A percentile compares a stretch with the other conserved stretches of the same genome.
phyloP scores from a whole-genome alignment of 2,113 vertebrate genomes.

The Corythoichthys intestinalis region DNA sequence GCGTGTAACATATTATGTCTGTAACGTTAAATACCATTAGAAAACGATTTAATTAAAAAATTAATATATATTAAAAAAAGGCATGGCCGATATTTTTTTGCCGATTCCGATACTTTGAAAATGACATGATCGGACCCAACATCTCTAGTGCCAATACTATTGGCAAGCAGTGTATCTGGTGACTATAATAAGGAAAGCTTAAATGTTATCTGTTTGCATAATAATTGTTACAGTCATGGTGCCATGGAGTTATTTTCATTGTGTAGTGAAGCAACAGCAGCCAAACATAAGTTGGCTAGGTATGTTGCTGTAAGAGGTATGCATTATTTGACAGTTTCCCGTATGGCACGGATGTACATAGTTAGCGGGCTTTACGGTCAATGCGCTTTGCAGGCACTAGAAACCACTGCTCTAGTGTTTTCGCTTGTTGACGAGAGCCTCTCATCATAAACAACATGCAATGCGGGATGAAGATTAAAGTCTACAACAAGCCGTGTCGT shows the following conservation, averaged over 20 bases:
- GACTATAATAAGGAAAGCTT: too few relatives aligned
- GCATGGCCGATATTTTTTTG: too few relatives aligned
- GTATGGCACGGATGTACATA: slow-evolving; percentile 35
- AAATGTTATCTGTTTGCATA: too few relatives aligned
- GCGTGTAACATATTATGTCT: too few relatives aligned
- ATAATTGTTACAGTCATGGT: not conserved
- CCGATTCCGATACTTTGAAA: too few relatives aligned
- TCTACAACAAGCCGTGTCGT: slow-evolving; percentile 36
- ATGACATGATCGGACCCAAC: too few relatives aligned
- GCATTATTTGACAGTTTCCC: slow-evolving; percentile 39
- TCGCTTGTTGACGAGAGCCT: slow-evolving; percentile 41
- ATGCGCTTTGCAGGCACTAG: slow-evolving; percentile 34
- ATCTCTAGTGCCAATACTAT: too few relatives aligned
- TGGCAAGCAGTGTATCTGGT: too few relatives aligned
- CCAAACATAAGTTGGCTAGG: not conserved
- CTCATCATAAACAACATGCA: slow-evolving; percentile 43
- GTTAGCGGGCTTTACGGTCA: slow-evolving; percentile 48
- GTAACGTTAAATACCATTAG: too few relatives aligned
- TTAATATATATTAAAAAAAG: too few relatives aligned
- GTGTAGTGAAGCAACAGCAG: slow-evolving; percentile 13
- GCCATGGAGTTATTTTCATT: slow-evolving; percentile 18
- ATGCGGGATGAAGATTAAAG: slow-evolving; percentile 32
- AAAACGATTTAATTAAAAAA: too few relatives aligned
- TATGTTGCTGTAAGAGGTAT: not conserved
- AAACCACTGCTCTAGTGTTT: slow-evolving; percentile 56